phyloP scores from a whole-genome alignment of 2,797 vertebrate species.

The Epinephelus awoara region DNA sequence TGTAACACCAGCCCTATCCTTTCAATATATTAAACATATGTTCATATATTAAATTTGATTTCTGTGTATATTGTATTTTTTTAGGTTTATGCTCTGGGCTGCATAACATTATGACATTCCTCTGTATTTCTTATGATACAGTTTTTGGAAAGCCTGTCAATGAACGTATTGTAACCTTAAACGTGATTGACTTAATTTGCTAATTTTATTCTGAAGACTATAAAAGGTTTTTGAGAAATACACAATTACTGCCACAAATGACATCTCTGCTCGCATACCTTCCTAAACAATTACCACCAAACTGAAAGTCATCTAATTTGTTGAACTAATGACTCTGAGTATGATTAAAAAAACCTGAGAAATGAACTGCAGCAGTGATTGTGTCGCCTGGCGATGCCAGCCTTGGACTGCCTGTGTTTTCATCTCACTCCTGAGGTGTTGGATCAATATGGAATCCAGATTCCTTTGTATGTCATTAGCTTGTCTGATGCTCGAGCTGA shows the following conservation, averaged over 20 bases:
- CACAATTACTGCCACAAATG: conserved; percentile 43
- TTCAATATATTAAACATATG: neutral
- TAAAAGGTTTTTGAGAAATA: conserved; percentile 33
- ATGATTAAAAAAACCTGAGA: conserved; percentile 59
- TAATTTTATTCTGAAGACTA: conserved; percentile 21
- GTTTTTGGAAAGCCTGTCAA: conserved; percentile 17
- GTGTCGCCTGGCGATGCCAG: conserved; percentile 55
- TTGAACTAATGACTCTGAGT: conserved; percentile 50
- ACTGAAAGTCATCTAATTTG: conserved; percentile 52
- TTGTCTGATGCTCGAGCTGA: conserved; percentile 64
- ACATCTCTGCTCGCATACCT: conserved; percentile 25
- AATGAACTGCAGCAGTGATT: conserved; percentile 73
- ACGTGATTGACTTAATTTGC: conserved; percentile 35
- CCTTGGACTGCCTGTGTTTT: conserved; percentile 65
- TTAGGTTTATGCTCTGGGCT: neutral
- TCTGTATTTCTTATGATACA: conserved; percentile 4
- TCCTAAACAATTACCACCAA: conserved; percentile 40
- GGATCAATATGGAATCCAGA: conserved; percentile 80
- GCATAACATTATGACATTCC: conserved; percentile 8
- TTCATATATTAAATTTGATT: conserved; percentile 3
- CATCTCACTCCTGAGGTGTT: conserved; percentile 72
- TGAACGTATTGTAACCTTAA: neutral
- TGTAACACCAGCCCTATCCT: neutral
- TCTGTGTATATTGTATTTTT: neutral
- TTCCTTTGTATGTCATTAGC: conserved; percentile 77